phyloP scores from a whole-genome alignment of 2,888 invertebrate genomes.

The Silvanus unidentatus region DNA sequence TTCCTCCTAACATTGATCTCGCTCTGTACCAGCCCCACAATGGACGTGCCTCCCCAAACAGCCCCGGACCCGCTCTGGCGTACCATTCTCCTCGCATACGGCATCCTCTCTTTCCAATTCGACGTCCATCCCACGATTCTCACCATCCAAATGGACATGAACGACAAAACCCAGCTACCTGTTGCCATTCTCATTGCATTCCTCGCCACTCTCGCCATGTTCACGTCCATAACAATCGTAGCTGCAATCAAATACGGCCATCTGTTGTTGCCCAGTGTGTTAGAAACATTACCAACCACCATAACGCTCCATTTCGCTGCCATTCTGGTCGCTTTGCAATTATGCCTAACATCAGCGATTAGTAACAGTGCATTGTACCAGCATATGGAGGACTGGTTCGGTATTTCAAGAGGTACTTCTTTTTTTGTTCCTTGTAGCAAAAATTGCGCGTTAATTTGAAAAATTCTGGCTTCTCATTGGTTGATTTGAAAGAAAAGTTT shows the following conservation, averaged over 20 bases:
- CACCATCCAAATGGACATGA: constrained; percentile 91
- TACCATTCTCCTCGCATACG: constrained; percentile 58
- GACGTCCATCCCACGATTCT: constrained; percentile 80
- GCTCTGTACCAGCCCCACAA: constrained; percentile 36
- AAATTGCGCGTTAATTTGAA: too few relatives aligned
- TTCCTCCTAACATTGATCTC: constrained; percentile 46
- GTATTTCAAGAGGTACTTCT: constrained; percentile 59
- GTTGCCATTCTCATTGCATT: constrained; percentile 68
- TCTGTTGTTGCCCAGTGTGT: constrained; percentile 57
- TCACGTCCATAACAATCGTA: constrained; percentile 57
- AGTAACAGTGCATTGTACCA: constrained; percentile 76
- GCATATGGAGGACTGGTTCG: constrained; percentile 71
- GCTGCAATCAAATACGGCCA: constrained; percentile 62
- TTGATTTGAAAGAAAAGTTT: too few relatives aligned
- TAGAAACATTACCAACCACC: constrained; percentile 60
- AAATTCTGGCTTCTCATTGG: too few relatives aligned
- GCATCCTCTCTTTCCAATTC: constrained; percentile 66
- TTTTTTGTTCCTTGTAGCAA: too few relatives aligned
- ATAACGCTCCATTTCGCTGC: constrained; percentile 61
- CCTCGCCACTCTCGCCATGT: constrained; percentile 57
- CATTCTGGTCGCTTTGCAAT: constrained; percentile 68
- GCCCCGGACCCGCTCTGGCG: constrained; percentile 31
- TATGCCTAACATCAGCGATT: constrained; percentile 71
- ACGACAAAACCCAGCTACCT: constrained; percentile 65
- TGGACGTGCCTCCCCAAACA: constrained; percentile 23